Percentiles rank a stretch among this genome's conserved stretches.
These are phyloP conservation scores for Trichoplax adhaerens DNA, from an alignment of 37 sponge, comb jelly and placozoan genomes.

Conservation along the genomic window DNA sequence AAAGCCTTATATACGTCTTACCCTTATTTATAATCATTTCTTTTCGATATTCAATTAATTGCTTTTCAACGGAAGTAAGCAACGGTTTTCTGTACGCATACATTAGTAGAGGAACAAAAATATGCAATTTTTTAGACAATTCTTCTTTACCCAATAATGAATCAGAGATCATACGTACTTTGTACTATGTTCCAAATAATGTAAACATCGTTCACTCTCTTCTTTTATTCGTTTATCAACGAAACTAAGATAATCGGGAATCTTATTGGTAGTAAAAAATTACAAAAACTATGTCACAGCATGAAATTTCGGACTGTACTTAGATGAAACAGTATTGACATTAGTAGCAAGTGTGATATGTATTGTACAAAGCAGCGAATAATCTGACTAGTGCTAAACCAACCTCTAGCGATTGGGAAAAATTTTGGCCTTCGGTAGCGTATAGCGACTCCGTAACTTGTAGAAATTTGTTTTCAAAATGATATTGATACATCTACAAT, in stretches of 20 bases:
- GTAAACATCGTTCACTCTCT: conserved; percentile 60
- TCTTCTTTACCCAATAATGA: too few relatives aligned
- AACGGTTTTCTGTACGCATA: conserved; percentile 39
- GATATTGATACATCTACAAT: conserved; percentile 45
- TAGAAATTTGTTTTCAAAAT: conserved; percentile 67
- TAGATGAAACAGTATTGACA: too few relatives aligned
- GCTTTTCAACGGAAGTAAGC: conserved; percentile 64
- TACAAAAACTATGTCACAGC: too few relatives aligned
- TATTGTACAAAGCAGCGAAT: too few relatives aligned
- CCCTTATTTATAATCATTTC: conserved; percentile 55
- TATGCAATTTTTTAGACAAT: neutral
- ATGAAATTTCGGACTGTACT: too few relatives aligned
- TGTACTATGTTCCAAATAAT: conserved; percentile 70
- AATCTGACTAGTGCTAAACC: too few relatives aligned
- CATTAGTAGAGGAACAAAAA: neutral
- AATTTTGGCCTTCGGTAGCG: conserved; percentile 27
- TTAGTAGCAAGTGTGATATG: too few relatives aligned
- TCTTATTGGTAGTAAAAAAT: neutral
- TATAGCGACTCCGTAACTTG: conserved; percentile 52
- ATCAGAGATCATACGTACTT: conserved; percentile 18
- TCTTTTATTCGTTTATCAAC: conserved; percentile 53
- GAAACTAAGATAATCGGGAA: conserved; percentile 77
- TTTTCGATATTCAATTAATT: conserved; percentile 50
- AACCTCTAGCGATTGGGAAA: too few relatives aligned
- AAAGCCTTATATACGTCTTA: neutral